A percentile compares a stretch with the other conserved stretches of the same genome.
Evolutionary conservation across 1,140 invertebrate species (phyloP).

Genomic region (Oreohelix idahoensis): DNA sequence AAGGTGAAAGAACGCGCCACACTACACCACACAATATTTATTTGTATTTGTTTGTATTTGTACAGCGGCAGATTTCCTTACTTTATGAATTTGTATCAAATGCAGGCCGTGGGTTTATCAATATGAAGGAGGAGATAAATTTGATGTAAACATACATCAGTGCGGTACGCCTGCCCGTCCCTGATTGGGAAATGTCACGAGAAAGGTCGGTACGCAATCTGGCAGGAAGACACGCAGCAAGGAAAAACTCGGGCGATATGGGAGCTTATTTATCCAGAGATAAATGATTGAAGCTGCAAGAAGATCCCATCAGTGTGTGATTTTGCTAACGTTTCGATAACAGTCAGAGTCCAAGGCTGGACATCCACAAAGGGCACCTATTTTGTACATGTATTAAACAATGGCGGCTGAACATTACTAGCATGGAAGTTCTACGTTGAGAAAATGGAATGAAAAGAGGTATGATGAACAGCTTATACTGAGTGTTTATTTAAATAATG

Average conservation of each 20-base stretch:
- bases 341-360: too few species aligned
- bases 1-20: neutral
- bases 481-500: too few species aligned
- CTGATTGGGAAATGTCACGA: slow-evolving; percentile 2
- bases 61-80: neutral
- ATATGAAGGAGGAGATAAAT: neutral
- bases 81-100: slow-evolving; percentile 15
- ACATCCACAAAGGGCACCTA: too few species aligned
- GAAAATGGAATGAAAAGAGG: too few species aligned
- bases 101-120: neutral
- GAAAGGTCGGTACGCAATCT: neutral
- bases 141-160: neutral
- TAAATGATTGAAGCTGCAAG: neutral
- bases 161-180: neutral
- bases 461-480: too few species aligned
- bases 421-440: too few species aligned
- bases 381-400: too few species aligned
- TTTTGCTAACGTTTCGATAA: neutral
- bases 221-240: neutral
- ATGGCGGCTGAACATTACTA: too few species aligned
- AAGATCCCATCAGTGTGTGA: neutral
- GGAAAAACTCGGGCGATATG: neutral
- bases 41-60: neutral
- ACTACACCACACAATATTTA: neutral
- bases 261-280: neutral